phyloP scores from a whole-genome alignment of 2,797 vertebrate genomes.

The Lutjanus campechanus region DNA sequence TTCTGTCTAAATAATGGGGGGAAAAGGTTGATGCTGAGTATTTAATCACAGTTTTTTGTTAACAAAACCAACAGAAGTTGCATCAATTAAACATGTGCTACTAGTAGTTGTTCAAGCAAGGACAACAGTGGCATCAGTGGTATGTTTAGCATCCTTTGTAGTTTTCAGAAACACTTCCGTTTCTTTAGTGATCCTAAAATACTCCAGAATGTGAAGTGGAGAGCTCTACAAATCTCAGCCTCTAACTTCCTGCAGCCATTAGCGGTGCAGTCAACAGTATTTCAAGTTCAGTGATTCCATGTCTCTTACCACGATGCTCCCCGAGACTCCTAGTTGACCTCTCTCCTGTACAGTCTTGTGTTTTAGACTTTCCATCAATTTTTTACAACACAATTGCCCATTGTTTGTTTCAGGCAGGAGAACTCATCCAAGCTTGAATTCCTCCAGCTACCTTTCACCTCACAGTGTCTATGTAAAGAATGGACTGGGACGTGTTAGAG shows the following conservation, averaged over 20 bases:
- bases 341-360: slow-evolving; percentile 11
- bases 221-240: not conserved
- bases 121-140: too few species aligned
- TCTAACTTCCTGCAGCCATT: slow-evolving; percentile 1
- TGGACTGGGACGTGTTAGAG: not conserved
- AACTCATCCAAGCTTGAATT: slow-evolving; percentile 34
- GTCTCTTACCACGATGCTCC: slow-evolving; percentile 15
- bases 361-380: slow-evolving; percentile 45
- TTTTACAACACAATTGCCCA: slow-evolving; percentile 32
- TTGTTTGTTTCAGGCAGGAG: slow-evolving; percentile 45
- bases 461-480: not conserved
- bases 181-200: not conserved
- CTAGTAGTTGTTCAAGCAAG: not conserved
- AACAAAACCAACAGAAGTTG: not conserved
- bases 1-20: too few species aligned
- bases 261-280: not conserved
- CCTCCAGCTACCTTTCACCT: slow-evolving; percentile 15
- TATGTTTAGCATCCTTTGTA: not conserved
- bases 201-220: not conserved
- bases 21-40: too few species aligned
- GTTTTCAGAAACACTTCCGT: not conserved
- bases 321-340: slow-evolving; percentile 18
- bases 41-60: not conserved
- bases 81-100: not conserved
- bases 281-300: slow-evolving; percentile 1